phyloP scores from a whole-genome alignment of 1,140 invertebrate species.

The Hylaeus volcanicus region DNA sequence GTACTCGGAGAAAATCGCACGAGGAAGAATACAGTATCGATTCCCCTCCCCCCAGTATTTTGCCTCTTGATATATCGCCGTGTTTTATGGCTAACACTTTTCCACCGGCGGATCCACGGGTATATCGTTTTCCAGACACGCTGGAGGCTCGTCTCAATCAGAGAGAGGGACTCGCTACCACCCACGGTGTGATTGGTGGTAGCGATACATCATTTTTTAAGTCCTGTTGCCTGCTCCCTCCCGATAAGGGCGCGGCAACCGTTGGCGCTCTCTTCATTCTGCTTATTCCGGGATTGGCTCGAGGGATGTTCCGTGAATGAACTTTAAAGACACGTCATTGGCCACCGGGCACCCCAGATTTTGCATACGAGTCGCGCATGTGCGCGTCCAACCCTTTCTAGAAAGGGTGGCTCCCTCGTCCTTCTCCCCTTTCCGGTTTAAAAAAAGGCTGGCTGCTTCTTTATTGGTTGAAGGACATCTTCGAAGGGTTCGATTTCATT shows the following conservation, averaged over 20 bases:
- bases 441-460: constrained; percentile 1
- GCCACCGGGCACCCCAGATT: constrained; percentile 49
- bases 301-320: constrained; percentile 48
- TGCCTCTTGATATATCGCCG: constrained; percentile 47
- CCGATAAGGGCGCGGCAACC: constrained; percentile 69
- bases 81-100: constrained; percentile 62
- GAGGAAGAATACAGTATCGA: constrained; percentile 41
- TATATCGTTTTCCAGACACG: constrained; percentile 63
- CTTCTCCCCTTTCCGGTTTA: constrained; percentile 3
- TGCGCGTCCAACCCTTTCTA: constrained; percentile 25
- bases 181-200: constrained; percentile 77
- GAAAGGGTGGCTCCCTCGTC: constrained; percentile 41
- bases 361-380: constrained; percentile 72
- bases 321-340: constrained; percentile 74
- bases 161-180: constrained; percentile 69
- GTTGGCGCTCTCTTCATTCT: constrained; percentile 27
- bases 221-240: constrained; percentile 65
- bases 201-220: constrained; percentile 78
- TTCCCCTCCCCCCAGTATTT: constrained; percentile 19
- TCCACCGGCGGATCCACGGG: constrained; percentile 56
- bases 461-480: constrained; percentile 9
- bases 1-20: neutral
- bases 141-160: constrained; percentile 71
- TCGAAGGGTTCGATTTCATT: constrained; percentile 21
- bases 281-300: constrained; percentile 43